Evolutionary conservation across 2,888 invertebrate genomes (phyloP).

Genomic region (Archips crataeganus): DNA sequence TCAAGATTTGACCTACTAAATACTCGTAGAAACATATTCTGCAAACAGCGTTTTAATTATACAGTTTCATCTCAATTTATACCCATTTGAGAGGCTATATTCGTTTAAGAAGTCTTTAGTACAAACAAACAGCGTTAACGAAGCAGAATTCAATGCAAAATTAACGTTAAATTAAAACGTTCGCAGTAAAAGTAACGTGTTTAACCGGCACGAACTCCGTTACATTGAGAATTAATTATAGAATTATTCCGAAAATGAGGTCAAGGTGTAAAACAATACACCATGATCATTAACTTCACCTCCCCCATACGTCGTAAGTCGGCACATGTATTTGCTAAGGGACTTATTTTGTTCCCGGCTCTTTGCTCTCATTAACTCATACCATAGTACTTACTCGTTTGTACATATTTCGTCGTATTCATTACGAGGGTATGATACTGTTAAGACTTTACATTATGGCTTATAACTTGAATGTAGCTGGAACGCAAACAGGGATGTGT

Average conservation of each 20-base stretch:
- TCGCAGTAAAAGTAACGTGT: constrained; percentile 11
- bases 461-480: neutral
- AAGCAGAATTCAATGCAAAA: constrained; percentile 13
- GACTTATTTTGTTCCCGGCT: constrained; percentile 5
- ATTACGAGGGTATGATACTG: neutral
- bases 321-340: constrained; percentile 10
- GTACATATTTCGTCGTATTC: constrained; percentile 3
- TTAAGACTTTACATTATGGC: neutral
- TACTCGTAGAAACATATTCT: neutral
- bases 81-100: constrained; percentile 5
- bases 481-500: neutral
- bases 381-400: neutral
- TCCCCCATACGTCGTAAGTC: neutral
- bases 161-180: constrained; percentile 19
- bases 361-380: constrained; percentile 2
- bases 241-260: constrained; percentile 12
- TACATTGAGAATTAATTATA: constrained; percentile 11
- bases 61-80: constrained; percentile 4
- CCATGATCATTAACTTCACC: constrained; percentile 21
- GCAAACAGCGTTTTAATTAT: neutral
- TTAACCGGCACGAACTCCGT: neutral
- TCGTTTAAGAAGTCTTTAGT: neutral
- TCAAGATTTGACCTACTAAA: neutral
- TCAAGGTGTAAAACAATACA: constrained; percentile 16
- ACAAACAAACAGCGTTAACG: constrained; percentile 8